A percentile compares a stretch with the other conserved stretches of the same genome.
phyloP scores from a whole-genome alignment of 2,888 invertebrate species.

The Dusona sp. region DNA sequence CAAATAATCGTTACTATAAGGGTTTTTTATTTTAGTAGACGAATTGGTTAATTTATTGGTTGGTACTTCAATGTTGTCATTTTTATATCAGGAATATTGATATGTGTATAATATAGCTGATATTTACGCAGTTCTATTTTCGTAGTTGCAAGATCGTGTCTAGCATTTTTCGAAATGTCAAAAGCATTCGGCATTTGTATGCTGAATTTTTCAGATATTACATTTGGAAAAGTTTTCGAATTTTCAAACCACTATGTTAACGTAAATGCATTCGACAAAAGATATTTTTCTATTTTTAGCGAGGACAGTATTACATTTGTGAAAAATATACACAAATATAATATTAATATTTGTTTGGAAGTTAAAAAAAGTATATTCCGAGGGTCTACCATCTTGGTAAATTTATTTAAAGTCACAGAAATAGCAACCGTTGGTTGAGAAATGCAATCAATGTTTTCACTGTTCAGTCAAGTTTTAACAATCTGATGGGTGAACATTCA shows the following conservation, averaged over 20 bases:
- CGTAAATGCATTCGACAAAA: neutral
- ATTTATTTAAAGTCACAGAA: neutral
- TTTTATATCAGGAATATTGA: neutral
- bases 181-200: no score
- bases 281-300: neutral
- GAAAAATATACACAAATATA: neutral
- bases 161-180: no score
- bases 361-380: neutral
- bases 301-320: neutral
- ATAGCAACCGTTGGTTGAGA: neutral
- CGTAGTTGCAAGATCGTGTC: no score
- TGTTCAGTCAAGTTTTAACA: neutral
- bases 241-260: neutral
- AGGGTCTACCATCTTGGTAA: neutral
- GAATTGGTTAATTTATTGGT: neutral
- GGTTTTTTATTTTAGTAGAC: neutral
- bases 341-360: neutral
- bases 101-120: no score
- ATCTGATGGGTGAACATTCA: neutral
- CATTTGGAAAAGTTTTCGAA: neutral
- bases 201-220: no score
- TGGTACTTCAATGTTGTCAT: neutral
- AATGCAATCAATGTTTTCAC: neutral
- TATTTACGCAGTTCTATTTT: no score
- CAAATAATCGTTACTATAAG: neutral